A percentile compares a stretch with the other conserved stretches of the same genome.
These are phyloP conservation scores for Pseudonaja textilis DNA, from an alignment of 2,113 vertebrate species.

Conservation along the genomic window DNA sequence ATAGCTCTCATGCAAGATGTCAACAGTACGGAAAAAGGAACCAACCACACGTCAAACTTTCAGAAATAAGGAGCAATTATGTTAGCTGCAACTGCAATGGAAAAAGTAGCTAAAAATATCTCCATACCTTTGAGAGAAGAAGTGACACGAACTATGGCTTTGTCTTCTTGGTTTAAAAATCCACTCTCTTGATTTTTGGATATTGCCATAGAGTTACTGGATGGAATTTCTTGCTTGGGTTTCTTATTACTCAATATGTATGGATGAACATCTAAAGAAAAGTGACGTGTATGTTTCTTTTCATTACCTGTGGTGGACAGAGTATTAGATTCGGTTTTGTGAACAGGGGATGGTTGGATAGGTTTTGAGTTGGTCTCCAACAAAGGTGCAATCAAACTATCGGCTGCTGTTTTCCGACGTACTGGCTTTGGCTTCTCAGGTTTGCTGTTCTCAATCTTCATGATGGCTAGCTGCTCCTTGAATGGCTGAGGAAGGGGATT, in stretches of 20 bases:
- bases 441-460: conserved; percentile 90
- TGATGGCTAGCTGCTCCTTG: conserved; percentile 87
- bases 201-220: conserved; percentile 73
- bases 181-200: conserved; percentile 84
- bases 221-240: conserved; percentile 79
- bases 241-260: conserved; percentile 91
- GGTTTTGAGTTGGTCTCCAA: conserved; percentile 80
- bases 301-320: conserved; percentile 66
- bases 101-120: background rate
- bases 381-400: conserved; percentile 88
- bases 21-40: background rate
- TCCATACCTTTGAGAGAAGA: conserved; percentile 76
- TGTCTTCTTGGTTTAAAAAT: conserved; percentile 77
- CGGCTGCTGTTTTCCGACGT: conserved; percentile 85
- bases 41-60: background rate
- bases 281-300: conserved; percentile 92
- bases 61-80: background rate
- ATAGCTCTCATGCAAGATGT: background rate
- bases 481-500: conserved; percentile 96
- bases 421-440: conserved; percentile 90
- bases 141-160: conserved; percentile 59
- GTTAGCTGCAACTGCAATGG: background rate
- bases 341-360: conserved; percentile 73
- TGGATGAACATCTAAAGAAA: conserved; percentile 95
- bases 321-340: conserved; percentile 70